Percentiles rank a stretch among this genome's conserved stretches.
These are phyloP conservation scores for Dendroctonus ponderosae DNA, from an alignment of 1,140 invertebrate species.

Conservation along the genomic window DNA sequence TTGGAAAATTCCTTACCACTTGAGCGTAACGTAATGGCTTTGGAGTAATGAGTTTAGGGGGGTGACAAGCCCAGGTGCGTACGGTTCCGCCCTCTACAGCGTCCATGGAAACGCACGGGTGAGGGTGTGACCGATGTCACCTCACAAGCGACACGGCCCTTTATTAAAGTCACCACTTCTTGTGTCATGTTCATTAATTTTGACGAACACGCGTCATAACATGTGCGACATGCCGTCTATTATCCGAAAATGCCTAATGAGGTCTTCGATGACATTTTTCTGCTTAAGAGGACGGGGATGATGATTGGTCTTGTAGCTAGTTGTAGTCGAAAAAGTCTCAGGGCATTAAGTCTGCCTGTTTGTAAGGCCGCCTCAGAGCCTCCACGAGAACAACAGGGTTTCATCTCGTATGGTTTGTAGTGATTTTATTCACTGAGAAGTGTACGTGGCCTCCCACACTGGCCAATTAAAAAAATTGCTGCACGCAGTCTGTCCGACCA, in stretches of 20 bases:
- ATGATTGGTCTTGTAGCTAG: too few relatives aligned
- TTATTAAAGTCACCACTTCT: slow-evolving; percentile 43
- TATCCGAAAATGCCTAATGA: slow-evolving; percentile 20
- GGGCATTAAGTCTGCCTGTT: too few relatives aligned
- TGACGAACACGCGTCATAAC: slow-evolving; percentile 48
- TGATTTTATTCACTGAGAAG: slow-evolving; percentile 21
- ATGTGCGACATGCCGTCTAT: slow-evolving; percentile 39
- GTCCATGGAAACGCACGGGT: slow-evolving; percentile 44
- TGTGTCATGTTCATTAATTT: slow-evolving; percentile 49
- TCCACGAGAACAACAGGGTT: too few relatives aligned
- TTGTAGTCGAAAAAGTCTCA: too few relatives aligned
- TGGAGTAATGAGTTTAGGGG: slow-evolving; percentile 20
- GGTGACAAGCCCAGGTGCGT: slow-evolving; percentile 45
- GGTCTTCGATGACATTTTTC: slow-evolving; percentile 11
- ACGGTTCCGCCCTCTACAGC: slow-evolving; percentile 40
- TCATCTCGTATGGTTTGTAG: not conserved
- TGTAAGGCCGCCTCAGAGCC: too few relatives aligned
- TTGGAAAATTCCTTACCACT: slow-evolving; percentile 22
- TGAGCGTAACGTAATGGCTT: slow-evolving; percentile 18
- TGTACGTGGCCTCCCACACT: slow-evolving; percentile 35
- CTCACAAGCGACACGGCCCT: slow-evolving; percentile 39
- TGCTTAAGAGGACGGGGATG: not conserved
- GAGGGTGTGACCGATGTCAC: slow-evolving; percentile 44
- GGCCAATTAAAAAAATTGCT: slow-evolving; percentile 46
- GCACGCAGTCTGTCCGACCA: slow-evolving; percentile 39